Conservation (phyloP, 1,140 invertebrate genomes). For the Lordiphosa stackelbergi region DNA sequence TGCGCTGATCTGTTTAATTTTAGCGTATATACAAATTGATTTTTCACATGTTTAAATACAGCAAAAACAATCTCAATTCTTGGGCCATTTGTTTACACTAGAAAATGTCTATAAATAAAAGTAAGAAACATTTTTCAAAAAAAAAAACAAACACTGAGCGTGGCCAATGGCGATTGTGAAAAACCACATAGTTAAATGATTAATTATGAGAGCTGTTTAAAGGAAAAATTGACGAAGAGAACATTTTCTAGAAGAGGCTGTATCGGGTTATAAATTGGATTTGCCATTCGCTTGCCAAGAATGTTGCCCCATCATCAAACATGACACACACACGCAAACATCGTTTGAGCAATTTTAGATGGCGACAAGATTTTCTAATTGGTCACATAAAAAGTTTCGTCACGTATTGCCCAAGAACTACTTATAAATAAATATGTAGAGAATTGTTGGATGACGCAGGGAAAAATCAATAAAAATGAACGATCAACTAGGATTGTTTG, state of each 20-base stretch:
- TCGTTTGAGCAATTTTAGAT: too few species aligned
- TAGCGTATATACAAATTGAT: conserved; percentile 53
- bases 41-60: conserved; percentile 60
- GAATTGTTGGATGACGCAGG: too few species aligned
- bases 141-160: conserved; percentile 27
- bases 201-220: conserved; percentile 35
- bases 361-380: too few species aligned
- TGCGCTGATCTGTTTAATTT: conserved; percentile 29
- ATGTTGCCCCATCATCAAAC: conserved; percentile 13
- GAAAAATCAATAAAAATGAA: too few species aligned
- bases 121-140: conserved; percentile 5
- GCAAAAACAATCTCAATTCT: conserved; percentile 6
- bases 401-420: too few species aligned
- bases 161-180: conserved; percentile 33
- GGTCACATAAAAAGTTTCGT: too few species aligned
- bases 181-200: conserved; percentile 33
- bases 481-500: too few species aligned
- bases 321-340: background rate
- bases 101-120: conserved; percentile 24
- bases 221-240: conserved; percentile 15
- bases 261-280: conserved; percentile 17
- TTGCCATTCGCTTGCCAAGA: background rate
- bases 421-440: too few species aligned
- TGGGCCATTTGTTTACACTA: conserved; percentile 53
- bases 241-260: conserved; percentile 31